Base-by-base conservation (phyloP, 2,888 invertebrate genomes). In the Trypoxylon attenuatum region DNA sequence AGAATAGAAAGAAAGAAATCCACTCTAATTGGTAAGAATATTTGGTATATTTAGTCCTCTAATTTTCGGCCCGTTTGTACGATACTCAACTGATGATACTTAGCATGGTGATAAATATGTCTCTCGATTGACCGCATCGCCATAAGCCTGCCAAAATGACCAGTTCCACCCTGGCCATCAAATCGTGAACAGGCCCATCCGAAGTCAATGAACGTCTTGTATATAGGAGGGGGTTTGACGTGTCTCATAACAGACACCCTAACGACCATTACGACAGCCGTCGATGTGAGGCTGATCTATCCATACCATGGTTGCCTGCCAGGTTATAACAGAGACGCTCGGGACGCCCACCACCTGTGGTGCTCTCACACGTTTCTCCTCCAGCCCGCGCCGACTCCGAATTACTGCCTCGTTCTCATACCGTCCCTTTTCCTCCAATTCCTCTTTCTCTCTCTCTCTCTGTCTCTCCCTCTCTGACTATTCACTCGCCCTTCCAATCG, bases 311-410 rank as follows among this genome's bases (percentile, higher is more conserved):
- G 62, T 47, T 53, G 60, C 47, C 69, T 39, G 46, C 65, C 50
- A 57, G 58, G 65, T 51, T 63, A 52, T n/a, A 42, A 33, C 55
- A 46, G 70, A 58, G 68, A 57, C 71, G 71, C 71, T 74, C 58
- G 18, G 50, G 67, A 58, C 74, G 65, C 64, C 75, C 73, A 72
- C 71, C 75, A 75, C 72, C 74, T 74, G 72, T 75, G 65, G 70
- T 74, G 60, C 60, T 61, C 61, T 51, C 60, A 55, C n/a, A 13
- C 33, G 33, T 13, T 13, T 33, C 65, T 43, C 49, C 27, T 42
- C 43, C 64, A 29, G 51, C 55, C 46, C 54, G 39, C 46, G 42
- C 29, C 43, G 54, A 39, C 41, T 27, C 8, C 13, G 10, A n/a
- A 39, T 38, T 38, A 15, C 52, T 41, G 53, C 47, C 22, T 41